phyloP scores from a whole-genome alignment of 2,113 vertebrate species.

The Felis catus region F.catus_Fca126_mat1.0 CM031412.1:59317501-59318000 shows the following conservation, averaged over 20 bases:
- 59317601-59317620: background rate
- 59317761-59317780: background rate
- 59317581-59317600: background rate
- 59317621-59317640: background rate
- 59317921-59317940: background rate
- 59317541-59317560: background rate
- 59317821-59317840: background rate
- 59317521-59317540: background rate
- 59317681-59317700: background rate
- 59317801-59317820: background rate
- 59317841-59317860: background rate
- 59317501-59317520: background rate
- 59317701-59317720: background rate
- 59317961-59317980: background rate
- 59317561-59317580: background rate
- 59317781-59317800: background rate
- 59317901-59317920: background rate
- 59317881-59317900: background rate
- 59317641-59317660: background rate
- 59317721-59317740: background rate
- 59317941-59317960: background rate
- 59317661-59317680: background rate
- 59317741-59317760: background rate
- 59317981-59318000: background rate
- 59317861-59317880: background rate